Evolutionary conservation across 2,113 vertebrate species (phyloP), one percentile per base, ranked within the genome.

Genomic region (Rhizomys pruinosus): DNA sequence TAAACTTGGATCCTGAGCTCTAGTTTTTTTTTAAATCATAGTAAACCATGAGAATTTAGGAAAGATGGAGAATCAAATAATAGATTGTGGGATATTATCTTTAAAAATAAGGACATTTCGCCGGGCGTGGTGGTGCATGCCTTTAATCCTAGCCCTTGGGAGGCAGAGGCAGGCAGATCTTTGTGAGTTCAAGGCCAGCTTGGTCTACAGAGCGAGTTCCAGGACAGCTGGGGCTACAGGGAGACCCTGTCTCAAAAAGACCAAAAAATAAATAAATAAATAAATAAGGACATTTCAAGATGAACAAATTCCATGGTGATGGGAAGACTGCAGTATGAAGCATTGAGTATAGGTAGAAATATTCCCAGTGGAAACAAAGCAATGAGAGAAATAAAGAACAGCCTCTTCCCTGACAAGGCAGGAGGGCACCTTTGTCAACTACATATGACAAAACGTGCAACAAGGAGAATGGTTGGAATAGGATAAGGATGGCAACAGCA

Each of bases 401-500:
- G 8, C 19, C 22, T 61, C 13, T 13, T 92, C 7, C 73, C 23
- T 89, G 22, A 39, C 79, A 86, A 88, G n/a, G 2, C 8, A 61
- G 29, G 64, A 71, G n/a, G 34, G 61, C 19, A 44, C n/a, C 52
- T 74, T 11, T 25, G 4, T 82, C 82, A 66, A 69, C 57, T 71
- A 59, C 92, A 39, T 44, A 64, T 90, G 72, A 87, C 19, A 84
- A 15, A 89, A 52, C 7, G 32, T 76, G 4, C 42, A 89, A 79
- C 63, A 84, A 93, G 63, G 52, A 79, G 32, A 80, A 89, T 37
- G 63, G 1, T 86, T 47, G 61, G 9, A 95, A 69, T 71, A 61
- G 52, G 16, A 74, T 34, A 80, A 90, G 39, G 89, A 89, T 94
- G 93, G 92, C 34, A 84, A 84, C 64, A 85, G 72, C 66, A 44